Evolutionary conservation across 2,113 vertebrate genomes (phyloP), one percentile per base, ranked within the genome.

Genomic region (Helogale parvula): DNA sequence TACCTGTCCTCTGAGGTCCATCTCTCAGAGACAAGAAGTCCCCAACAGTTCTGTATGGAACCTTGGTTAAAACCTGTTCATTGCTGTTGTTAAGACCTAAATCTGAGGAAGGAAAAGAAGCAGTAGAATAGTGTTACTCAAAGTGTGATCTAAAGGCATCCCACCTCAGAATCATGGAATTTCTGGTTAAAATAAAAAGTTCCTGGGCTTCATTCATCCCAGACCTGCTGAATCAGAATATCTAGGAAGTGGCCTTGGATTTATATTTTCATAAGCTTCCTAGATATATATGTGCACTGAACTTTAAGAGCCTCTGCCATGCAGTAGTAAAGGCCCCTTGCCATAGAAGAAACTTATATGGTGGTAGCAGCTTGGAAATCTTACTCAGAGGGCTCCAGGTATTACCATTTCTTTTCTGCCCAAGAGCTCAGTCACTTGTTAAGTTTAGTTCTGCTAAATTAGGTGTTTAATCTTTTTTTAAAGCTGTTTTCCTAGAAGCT

Each of bases 171-270:
- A 12, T 80, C 9, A 45, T 12, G 17, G 33, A 35, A 1, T 71
- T 94, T 97, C 88, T 88, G 81, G 41, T 77, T 38, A 88, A 83
- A 93, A 83, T 41, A 57, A 57, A 81, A 94, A 29, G 16, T 63
- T 90, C 27, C 35, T 83, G 5, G 68, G 25, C 29, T 94, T 87
- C 23, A 5, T 95, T 87, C 23, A 5, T 95, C 50, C 50, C 52
- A 86, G 65, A 38, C 12, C 3, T 72, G 7, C 27, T 87, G 9
- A 33, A 19, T 38, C 45, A 76, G 54, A 68, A 41, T 93, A 50
- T 68, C 45, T 66, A 66, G 88, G 35, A 88, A 38, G 16, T 23
- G 90, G 38, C 74, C 38, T 74, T 81, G 10, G 41, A 74, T 60
- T 85, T 57, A 8, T 69, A 88, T 84, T 97, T 93, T 81, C 65